Percentiles rank a stretch among this genome's conserved stretches.
Conservation (phyloP, 2,888 invertebrate genomes). For the Melanchra persicariae region DNA sequence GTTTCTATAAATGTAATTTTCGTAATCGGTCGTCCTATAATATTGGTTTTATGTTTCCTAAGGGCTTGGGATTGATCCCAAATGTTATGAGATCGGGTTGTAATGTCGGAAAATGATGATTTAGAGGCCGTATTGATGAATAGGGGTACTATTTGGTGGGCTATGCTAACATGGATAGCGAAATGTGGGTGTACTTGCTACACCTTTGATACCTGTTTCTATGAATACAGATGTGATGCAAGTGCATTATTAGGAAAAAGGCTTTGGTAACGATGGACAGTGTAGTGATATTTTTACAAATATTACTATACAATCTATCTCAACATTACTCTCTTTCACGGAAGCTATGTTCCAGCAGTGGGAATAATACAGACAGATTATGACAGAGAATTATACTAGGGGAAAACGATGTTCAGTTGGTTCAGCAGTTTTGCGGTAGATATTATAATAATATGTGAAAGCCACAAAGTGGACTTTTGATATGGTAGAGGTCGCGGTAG, state of each 20-base stretch:
- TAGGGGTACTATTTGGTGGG: not conserved
- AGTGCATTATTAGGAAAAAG: not conserved
- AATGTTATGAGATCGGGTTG: not conserved
- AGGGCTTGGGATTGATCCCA: conserved; percentile 15
- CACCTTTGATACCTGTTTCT: not conserved
- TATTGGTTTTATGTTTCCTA: conserved; percentile 34
- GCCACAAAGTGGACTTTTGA: too few species aligned
- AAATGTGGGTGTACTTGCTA: not conserved
- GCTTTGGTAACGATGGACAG: not conserved
- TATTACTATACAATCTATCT: not conserved
- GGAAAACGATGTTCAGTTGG: too few species aligned
- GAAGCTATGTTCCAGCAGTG: not conserved
- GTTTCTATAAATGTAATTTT: conserved; percentile 45
- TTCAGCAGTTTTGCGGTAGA: too few species aligned
- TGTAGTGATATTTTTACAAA: not conserved
- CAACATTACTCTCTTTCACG: not conserved
- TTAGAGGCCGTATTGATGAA: not conserved
- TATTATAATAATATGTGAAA: too few species aligned
- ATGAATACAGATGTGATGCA: not conserved
- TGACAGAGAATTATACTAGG: not conserved
- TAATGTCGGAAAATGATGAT: not conserved
- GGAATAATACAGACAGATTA: not conserved
- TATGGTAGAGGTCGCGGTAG: too few species aligned
- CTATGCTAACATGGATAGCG: not conserved
- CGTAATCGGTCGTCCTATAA: conserved; percentile 28